These are phyloP conservation scores for Nomada ruficornis DNA, from an alignment of 2,888 invertebrate species.

Conservation along the genomic window DNA sequence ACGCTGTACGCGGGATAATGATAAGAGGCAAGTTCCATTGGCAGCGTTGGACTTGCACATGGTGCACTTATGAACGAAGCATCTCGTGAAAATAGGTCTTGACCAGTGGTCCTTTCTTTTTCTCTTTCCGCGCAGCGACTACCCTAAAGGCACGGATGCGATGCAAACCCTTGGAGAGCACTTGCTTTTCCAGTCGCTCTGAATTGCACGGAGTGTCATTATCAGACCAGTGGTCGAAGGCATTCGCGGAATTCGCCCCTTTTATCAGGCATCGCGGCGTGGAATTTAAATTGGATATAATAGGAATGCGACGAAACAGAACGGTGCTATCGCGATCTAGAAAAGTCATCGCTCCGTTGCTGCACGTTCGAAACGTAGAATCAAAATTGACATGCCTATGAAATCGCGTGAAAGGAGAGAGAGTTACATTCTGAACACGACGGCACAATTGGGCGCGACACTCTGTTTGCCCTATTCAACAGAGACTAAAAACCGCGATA, in stretches of 20 bases:
- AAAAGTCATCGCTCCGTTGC: neutral
- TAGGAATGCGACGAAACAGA: neutral
- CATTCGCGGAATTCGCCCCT: neutral
- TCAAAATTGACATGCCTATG: constrained; percentile 7
- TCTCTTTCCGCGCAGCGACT: neutral
- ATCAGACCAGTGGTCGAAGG: neutral
- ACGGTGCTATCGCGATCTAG: neutral
- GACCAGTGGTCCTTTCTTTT: neutral
- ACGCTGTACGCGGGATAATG: constrained; percentile 2
- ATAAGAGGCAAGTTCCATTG: neutral
- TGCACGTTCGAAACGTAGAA: neutral
- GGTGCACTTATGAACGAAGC: neutral
- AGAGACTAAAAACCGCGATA: constrained; percentile 62
- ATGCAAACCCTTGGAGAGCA: neutral
- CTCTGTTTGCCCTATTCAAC: constrained; percentile 58
- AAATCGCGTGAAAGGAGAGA: constrained; percentile 51
- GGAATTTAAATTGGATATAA: constrained; percentile 11
- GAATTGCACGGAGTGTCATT: constrained; percentile 10
- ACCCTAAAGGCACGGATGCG: constrained; percentile 1
- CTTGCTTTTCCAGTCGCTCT: constrained; percentile 13
- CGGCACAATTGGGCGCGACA: constrained; percentile 54
- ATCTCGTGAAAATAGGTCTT: neutral
- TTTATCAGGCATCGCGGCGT: neutral
- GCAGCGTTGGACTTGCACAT: neutral
- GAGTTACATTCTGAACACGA: constrained; percentile 52